Conservation (phyloP, 2,113 vertebrate genomes). For the Cebidichthys violaceus region DNA sequence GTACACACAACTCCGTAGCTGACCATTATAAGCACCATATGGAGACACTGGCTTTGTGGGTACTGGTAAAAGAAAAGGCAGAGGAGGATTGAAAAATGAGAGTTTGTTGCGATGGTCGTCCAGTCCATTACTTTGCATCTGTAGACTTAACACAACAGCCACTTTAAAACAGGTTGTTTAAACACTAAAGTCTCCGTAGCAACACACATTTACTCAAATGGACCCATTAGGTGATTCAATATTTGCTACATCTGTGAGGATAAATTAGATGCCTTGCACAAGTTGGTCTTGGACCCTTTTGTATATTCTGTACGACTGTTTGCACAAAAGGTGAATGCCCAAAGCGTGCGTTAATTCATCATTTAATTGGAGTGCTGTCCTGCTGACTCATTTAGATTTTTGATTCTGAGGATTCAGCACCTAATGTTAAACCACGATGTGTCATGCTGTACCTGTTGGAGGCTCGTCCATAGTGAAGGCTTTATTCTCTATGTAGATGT, state of each 20-base stretch:
- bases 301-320: not conserved
- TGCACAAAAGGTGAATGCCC: no score
- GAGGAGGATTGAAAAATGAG: not conserved
- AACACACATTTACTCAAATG: not conserved
- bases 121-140: not conserved
- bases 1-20: conserved; percentile 88
- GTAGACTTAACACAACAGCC: not conserved
- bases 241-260: not conserved
- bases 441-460: conserved; percentile 79
- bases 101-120: not conserved
- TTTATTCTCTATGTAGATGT: conserved; percentile 92
- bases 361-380: not conserved
- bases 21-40: conserved; percentile 88
- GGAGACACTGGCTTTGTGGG: conserved; percentile 88
- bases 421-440: not conserved
- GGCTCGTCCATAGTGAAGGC: conserved; percentile 92
- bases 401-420: not conserved
- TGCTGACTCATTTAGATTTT: not conserved
- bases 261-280: not conserved
- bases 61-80: conserved; percentile 44
- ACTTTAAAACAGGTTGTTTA: not conserved
- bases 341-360: not conserved
- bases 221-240: not conserved
- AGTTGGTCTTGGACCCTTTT: not conserved
- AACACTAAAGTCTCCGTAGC: not conserved